Conservation (phyloP, 2,888 invertebrate genomes). For the Nowickia ferox region DNA sequence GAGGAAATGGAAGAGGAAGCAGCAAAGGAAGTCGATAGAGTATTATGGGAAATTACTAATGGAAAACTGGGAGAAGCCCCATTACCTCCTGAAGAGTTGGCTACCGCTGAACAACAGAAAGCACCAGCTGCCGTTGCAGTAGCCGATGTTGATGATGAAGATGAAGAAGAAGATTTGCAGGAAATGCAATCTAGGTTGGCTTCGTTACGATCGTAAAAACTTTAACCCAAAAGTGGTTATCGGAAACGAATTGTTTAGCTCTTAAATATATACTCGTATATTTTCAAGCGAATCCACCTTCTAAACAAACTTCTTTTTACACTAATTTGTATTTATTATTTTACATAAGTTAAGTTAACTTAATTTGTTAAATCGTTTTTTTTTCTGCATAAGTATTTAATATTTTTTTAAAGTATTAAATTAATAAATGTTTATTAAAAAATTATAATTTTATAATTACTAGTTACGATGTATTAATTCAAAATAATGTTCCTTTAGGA, state of each 20-base stretch:
- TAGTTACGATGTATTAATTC: not conserved
- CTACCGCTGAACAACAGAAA: slow-evolving; percentile 85
- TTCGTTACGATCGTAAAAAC: slow-evolving; percentile 91
- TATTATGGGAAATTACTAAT: slow-evolving; percentile 94
- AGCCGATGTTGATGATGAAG: slow-evolving; percentile 84
- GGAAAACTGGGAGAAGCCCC: slow-evolving; percentile 97
- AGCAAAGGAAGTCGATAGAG: slow-evolving; percentile 96
- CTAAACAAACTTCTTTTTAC: slow-evolving; percentile 8
- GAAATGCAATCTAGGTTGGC: slow-evolving; percentile 96
- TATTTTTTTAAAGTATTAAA: slow-evolving; percentile 58
- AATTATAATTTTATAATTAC: not conserved
- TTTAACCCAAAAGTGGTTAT: slow-evolving; percentile 16
- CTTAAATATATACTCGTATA: not conserved
- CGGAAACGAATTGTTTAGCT: slow-evolving; percentile 23
- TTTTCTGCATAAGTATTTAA: slow-evolving; percentile 55
- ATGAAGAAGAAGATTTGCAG: slow-evolving; percentile 91
- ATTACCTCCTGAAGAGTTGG: slow-evolving; percentile 87
- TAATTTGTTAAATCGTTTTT: slow-evolving; percentile 39
- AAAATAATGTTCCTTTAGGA: not conserved
- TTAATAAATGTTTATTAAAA: slow-evolving; percentile 64
- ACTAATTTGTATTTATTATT: slow-evolving; percentile 25
- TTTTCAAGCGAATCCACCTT: not conserved
- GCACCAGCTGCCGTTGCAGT: slow-evolving; percentile 83
- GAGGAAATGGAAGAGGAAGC: slow-evolving; percentile 98
- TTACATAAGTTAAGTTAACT: slow-evolving; percentile 41